phyloP scores from a whole-genome alignment of 2,113 vertebrate species.

The Chloropsis hardwickii region DNA sequence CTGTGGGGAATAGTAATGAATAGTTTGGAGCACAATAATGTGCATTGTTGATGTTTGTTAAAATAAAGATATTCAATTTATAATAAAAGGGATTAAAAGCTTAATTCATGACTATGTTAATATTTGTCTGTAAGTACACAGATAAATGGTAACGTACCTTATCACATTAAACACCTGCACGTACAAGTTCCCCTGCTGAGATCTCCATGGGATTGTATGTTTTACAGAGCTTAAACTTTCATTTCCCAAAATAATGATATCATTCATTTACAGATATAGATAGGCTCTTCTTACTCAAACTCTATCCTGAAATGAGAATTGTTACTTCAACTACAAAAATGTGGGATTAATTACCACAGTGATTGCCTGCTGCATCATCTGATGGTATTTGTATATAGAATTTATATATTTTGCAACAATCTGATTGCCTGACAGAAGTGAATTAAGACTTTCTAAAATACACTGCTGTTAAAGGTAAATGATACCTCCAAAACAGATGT shows the following conservation, averaged over 20 bases:
- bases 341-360: constrained; percentile 74
- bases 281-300: constrained; percentile 74
- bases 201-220: constrained; percentile 82
- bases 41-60: constrained; percentile 87
- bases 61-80: constrained; percentile 95
- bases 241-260: constrained; percentile 87
- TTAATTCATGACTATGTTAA: constrained; percentile 93
- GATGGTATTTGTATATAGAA: constrained; percentile 58
- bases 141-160: constrained; percentile 88
- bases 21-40: constrained; percentile 78
- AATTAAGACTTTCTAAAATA: constrained; percentile 67
- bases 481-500: constrained; percentile 46
- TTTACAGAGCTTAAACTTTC: constrained; percentile 83
- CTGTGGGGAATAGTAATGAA: constrained; percentile 82
- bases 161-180: constrained; percentile 87
- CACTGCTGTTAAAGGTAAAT: constrained; percentile 56
- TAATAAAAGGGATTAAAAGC: constrained; percentile 90
- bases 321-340: constrained; percentile 70
- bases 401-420: constrained; percentile 69
- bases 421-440: constrained; percentile 64
- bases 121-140: constrained; percentile 87
- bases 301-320: constrained; percentile 71
- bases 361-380: constrained; percentile 52
- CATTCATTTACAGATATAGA: constrained; percentile 85
- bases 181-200: constrained; percentile 80